Evolutionary conservation across 2,113 vertebrate genomes (phyloP), one percentile per base, ranked within the genome.

Genomic region (Dolichotis patagonum): DNA sequence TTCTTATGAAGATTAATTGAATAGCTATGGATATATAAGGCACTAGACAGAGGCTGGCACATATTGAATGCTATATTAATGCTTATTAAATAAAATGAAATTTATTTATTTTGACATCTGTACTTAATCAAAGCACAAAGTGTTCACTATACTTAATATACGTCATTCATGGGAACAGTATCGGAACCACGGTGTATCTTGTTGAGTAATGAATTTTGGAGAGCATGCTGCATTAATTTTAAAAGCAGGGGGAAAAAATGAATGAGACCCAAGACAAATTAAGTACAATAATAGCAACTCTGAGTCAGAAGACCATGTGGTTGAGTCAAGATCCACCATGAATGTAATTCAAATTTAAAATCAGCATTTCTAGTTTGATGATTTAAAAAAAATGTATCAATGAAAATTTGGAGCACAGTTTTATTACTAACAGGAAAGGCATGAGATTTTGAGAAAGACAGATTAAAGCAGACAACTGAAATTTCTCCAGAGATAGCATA

Each of bases 191-290:
- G 9, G 13, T 56, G 67, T 35, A 95, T 69, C 19, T 90, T 90
- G 52, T 56, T 94, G n/a, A 94, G 88, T 94, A 95, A 91, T 92
- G 56, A 65, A 81, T 90, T 96, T 52, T 49, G 86, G 43, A 94
- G 35, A 95, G 13, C n/a, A 75, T 83, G 38, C 8, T 46, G 6
- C 3, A 35, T 93, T 95, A 90, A 93, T 98, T 96, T 93, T 78
- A 84, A 93, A 94, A 93, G 30, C 28, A 93, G 16, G 43, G 1
- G 96, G 78, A 24, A 86, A 67, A 94, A 95, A 93, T 30, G 71
- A 93, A 97, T 85, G 43, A 69, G 84, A 96, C 89, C 28, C 49
- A 87, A 90, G 35, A 86, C 67, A 95, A 97, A 93, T 95, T 95
- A 85, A 95, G 73, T 60, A 95, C 26, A 49, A 13, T 30, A 46